Conservation (phyloP, 2,113 vertebrate genomes). For the Ondatra zibethicus region DNA sequence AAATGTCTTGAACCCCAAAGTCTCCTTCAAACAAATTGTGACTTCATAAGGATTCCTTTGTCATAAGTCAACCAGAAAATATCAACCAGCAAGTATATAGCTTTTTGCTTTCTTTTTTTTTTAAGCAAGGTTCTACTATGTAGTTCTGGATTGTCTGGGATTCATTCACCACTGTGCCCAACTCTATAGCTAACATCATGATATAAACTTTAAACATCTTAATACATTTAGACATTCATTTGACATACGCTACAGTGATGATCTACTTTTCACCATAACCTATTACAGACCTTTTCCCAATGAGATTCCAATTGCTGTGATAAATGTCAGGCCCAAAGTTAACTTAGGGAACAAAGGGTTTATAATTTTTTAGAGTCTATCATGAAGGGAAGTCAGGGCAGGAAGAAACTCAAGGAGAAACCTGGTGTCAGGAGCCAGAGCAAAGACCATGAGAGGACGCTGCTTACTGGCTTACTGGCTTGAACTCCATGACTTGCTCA, state of each 20-base stretch:
- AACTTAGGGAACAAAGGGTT: neutral
- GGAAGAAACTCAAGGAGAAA: neutral
- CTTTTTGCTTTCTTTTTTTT: neutral
- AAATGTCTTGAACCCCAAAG: too few species aligned
- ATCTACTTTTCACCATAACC: neutral
- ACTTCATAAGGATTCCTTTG: neutral
- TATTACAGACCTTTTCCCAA: neutral
- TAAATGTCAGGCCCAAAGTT: neutral
- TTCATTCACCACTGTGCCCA: neutral
- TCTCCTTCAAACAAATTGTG: neutral
- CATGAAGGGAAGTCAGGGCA: neutral
- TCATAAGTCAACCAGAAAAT: neutral
- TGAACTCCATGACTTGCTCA: neutral
- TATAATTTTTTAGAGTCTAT: neutral
- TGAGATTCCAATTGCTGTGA: neutral
- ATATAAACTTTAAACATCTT: neutral
- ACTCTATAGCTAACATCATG: neutral
- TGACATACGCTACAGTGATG: neutral
- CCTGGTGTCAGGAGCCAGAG: neutral
- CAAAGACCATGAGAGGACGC: neutral
- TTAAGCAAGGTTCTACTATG: neutral
- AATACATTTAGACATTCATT: neutral
- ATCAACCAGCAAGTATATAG: neutral
- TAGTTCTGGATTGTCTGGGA: neutral
- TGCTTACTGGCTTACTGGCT: neutral